A percentile compares a stretch with the other conserved stretches of the same genome.
These are phyloP conservation scores for Climacteris rufus DNA, from an alignment of 2,113 vertebrate genomes.

Conservation along the genomic window DNA sequence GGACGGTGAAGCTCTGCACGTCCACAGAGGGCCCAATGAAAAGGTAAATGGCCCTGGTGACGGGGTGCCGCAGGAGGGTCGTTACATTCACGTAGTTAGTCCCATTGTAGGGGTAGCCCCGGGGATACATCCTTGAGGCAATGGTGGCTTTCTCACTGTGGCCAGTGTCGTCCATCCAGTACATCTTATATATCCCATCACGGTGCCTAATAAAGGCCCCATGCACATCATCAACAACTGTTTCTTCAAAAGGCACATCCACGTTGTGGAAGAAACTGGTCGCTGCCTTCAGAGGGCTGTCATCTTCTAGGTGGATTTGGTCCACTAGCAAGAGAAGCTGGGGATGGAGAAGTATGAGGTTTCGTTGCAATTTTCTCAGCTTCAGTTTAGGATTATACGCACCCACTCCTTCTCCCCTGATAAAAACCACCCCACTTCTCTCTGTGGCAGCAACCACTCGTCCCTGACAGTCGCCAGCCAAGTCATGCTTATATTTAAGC, in stretches of 20 bases:
- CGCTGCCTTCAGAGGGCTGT: constrained; percentile 78
- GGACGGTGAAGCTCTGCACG: constrained; percentile 87
- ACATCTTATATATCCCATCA: constrained; percentile 89
- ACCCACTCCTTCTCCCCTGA: constrained; percentile 86
- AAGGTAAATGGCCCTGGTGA: constrained; percentile 87
- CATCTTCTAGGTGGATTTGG: constrained; percentile 84
- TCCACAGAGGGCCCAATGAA: constrained; percentile 90
- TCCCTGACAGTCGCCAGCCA: constrained; percentile 86
- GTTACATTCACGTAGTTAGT: constrained; percentile 96
- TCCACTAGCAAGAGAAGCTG: constrained; percentile 93
- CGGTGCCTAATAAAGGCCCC: constrained; percentile 85
- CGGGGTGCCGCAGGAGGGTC: constrained; percentile 79
- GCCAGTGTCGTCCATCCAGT: constrained; percentile 95
- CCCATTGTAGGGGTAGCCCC: constrained; percentile 91
- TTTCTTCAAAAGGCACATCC: constrained; percentile 86
- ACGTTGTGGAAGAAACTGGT: constrained; percentile 96
- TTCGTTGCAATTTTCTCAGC: constrained; percentile 87
- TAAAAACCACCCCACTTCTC: constrained; percentile 86
- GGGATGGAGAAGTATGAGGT: constrained; percentile 89
- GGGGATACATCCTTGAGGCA: constrained; percentile 85
- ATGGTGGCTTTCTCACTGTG: constrained; percentile 83
- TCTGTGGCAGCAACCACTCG: constrained; percentile 82
- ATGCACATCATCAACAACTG: constrained; percentile 78
- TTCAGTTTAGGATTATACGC: constrained; percentile 87
- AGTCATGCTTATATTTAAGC: constrained; percentile 91